A percentile compares a stretch with the other conserved stretches of the same genome.
Evolutionary conservation across 2,888 invertebrate genomes (phyloP).

Genomic region (Aporophyla nigra): DNA sequence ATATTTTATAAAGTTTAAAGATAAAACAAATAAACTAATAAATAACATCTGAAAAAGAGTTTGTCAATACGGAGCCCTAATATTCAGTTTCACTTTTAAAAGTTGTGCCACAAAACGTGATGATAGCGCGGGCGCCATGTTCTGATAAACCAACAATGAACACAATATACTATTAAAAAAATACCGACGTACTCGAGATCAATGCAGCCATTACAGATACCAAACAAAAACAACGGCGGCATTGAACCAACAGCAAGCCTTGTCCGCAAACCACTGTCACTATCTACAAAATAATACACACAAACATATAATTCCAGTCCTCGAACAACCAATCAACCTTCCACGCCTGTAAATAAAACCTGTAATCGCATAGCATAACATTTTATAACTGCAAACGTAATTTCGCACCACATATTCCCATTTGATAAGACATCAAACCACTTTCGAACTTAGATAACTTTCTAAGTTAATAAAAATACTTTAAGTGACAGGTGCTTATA

Average conservation of each 20-base stretch:
- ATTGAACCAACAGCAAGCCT: constrained; percentile 54
- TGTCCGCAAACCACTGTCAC: constrained; percentile 63
- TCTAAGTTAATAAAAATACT: constrained; percentile 73
- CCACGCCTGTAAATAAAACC: constrained; percentile 23
- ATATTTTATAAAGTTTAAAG: neutral
- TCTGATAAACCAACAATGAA: constrained; percentile 39
- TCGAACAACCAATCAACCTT: constrained; percentile 42
- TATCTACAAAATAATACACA: constrained; percentile 57
- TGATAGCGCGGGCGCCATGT: constrained; percentile 21
- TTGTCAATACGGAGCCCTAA: constrained; percentile 1
- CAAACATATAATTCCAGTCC: constrained; percentile 20
- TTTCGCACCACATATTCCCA: constrained; percentile 68
- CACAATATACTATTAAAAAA: constrained; percentile 45
- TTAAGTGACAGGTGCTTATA: constrained; percentile 57
- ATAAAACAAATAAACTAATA: constrained; percentile 4
- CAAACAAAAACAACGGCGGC: constrained; percentile 65
- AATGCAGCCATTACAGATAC: constrained; percentile 58
- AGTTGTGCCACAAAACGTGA: constrained; percentile 55
- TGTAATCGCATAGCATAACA: constrained; percentile 34
- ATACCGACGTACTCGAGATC: constrained; percentile 44
- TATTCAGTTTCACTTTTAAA: constrained; percentile 54
- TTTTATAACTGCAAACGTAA: constrained; percentile 42
- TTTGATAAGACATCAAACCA: constrained; percentile 72
- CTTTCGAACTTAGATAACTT: constrained; percentile 74
- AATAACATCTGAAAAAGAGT: constrained; percentile 23